These are phyloP conservation scores for Rhamnusium bicolor DNA, from an alignment of 2,888 invertebrate species.

Conservation along the genomic window DNA sequence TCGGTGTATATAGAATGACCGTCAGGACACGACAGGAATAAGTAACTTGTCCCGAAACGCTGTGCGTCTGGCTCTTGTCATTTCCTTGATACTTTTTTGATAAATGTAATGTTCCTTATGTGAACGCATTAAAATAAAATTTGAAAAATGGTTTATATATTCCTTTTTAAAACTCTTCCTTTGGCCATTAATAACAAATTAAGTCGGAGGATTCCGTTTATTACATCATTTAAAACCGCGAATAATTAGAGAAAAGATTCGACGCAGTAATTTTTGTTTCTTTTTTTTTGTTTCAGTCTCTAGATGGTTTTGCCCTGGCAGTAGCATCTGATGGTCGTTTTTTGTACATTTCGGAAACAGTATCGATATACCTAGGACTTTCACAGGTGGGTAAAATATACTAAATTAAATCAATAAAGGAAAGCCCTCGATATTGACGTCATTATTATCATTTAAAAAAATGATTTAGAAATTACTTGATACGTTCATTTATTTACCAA, in stretches of 20 bases:
- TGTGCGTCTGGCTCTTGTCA: constrained; percentile 55
- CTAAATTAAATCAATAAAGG: no score
- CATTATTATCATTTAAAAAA: no score
- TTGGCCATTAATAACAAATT: constrained; percentile 20
- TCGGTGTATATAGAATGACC: constrained; percentile 71
- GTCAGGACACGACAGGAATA: constrained; percentile 70
- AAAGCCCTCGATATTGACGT: no score
- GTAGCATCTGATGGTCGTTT: constrained; percentile 97
- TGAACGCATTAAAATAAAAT: constrained; percentile 34
- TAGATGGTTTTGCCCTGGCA: constrained; percentile 98
- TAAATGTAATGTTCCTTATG: constrained; percentile 48
- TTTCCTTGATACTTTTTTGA: constrained; percentile 60
- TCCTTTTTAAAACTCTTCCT: background rate
- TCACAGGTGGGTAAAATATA: constrained; percentile 84
- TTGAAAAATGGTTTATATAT: constrained; percentile 22
- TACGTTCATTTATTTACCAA: no score
- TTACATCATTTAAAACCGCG: background rate
- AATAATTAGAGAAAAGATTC: no score
- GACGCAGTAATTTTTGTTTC: constrained; percentile 42
- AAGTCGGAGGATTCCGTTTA: background rate
- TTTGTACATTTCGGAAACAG: constrained; percentile 99
- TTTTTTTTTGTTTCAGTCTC: constrained; percentile 80
- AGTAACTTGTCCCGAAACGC: constrained; percentile 61
- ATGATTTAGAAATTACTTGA: no score
- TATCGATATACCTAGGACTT: constrained; percentile 99